These are phyloP conservation scores for Mycteria americana DNA, from an alignment of 2,797 vertebrate species.

Conservation along the genomic window DNA sequence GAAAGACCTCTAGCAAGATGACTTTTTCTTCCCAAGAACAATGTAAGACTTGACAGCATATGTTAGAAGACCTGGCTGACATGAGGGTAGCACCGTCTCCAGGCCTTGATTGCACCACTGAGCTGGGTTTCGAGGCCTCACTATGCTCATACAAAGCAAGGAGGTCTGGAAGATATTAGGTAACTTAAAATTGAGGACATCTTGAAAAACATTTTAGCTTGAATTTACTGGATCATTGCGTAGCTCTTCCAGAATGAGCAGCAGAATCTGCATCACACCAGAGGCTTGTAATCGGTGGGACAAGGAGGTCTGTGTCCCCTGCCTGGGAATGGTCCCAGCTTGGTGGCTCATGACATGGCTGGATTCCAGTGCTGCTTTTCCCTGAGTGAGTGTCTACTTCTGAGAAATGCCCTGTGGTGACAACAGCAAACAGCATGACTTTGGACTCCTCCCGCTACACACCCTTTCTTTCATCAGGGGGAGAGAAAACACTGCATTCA, in stretches of 20 bases:
- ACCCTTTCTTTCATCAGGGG: neutral
- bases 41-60: neutral
- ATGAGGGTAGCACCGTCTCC: neutral
- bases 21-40: neutral
- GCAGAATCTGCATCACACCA: neutral
- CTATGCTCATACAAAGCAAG: neutral
- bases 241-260: neutral
- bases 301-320: neutral
- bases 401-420: neutral
- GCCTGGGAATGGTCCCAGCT: neutral
- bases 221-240: accelerated
- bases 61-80: neutral
- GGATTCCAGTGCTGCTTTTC: neutral
- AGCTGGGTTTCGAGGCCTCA: neutral
- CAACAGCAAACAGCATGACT: neutral
- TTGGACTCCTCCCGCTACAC: neutral
- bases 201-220: neutral
- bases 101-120: neutral
- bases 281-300: neutral
- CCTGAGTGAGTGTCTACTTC: neutral
- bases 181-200: neutral
- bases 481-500: neutral
- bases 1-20: neutral
- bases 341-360: neutral
- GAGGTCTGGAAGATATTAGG: neutral